Percentiles rank a stretch among this genome's conserved stretches.
Conservation (phyloP, 1,140 invertebrate species). For the Heliconius hermathena region DNA sequence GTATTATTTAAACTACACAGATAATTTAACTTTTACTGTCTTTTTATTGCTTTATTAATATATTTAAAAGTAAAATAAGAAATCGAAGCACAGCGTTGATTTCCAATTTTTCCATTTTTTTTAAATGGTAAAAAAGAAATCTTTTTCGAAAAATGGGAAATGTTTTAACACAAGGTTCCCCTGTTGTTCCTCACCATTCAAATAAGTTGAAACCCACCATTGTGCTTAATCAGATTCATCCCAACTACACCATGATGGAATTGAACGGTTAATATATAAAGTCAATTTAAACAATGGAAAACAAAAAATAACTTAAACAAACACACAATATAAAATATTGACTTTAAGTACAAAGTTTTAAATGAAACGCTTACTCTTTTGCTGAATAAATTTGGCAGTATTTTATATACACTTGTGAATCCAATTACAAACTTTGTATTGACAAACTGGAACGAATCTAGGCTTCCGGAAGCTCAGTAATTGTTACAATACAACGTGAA, state of each 20-base stretch:
- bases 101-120: no score
- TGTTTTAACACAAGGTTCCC: no score
- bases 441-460: conserved; percentile 49
- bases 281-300: neutral
- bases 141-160: neutral
- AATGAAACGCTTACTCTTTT: conserved; percentile 18
- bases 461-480: conserved; percentile 59
- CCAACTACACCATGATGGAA: neutral
- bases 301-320: conserved; percentile 6
- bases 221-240: neutral
- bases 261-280: neutral
- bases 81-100: no score
- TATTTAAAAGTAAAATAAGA: no score
- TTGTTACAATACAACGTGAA: conserved; percentile 56
- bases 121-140: neutral
- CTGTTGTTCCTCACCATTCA: no score
- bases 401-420: conserved; percentile 34
- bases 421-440: conserved; percentile 39
- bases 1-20: no score
- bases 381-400: conserved; percentile 30
- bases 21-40: no score
- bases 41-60: no score
- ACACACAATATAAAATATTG: conserved; percentile 25
- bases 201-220: neutral
- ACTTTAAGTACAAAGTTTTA: conserved; percentile 16